phyloP scores from a whole-genome alignment of 2,888 invertebrate species.

The Lampropteryx suffumata region DNA sequence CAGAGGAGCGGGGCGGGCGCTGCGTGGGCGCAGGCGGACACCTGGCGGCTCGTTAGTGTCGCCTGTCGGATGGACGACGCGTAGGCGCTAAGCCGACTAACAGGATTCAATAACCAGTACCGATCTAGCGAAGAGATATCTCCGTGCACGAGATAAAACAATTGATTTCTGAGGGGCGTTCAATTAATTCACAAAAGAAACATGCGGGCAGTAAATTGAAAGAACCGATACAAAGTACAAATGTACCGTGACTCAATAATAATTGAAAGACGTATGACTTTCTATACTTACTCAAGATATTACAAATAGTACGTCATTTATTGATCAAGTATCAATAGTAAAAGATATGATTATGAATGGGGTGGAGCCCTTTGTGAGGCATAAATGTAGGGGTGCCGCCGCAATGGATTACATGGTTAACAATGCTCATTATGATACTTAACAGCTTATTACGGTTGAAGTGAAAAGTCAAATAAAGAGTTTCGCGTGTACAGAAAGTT shows the following conservation, averaged over 20 bases:
- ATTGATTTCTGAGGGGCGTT: constrained; percentile 46
- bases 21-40: constrained; percentile 73
- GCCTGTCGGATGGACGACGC: constrained; percentile 56
- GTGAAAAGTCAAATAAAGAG: constrained; percentile 60
- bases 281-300: constrained; percentile 42
- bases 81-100: constrained; percentile 43
- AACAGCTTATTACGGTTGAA: constrained; percentile 66
- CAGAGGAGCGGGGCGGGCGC: constrained; percentile 62
- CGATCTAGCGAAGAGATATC: constrained; percentile 23
- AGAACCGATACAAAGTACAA: constrained; percentile 67
- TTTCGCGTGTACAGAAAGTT: constrained; percentile 3
- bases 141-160: constrained; percentile 19
- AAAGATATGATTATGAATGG: constrained; percentile 53
- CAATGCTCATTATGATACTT: constrained; percentile 64
- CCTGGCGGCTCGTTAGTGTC: constrained; percentile 79
- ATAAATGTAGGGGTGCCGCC: constrained; percentile 56
- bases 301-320: constrained; percentile 34
- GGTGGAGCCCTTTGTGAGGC: constrained; percentile 52
- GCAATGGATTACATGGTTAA: constrained; percentile 69
- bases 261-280: constrained; percentile 43
- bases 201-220: constrained; percentile 72
- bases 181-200: constrained; percentile 61
- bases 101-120: constrained; percentile 24
- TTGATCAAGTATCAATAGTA: constrained; percentile 40
- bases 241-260: constrained; percentile 44